These are phyloP conservation scores for Lordiphosa clarofinis DNA, from an alignment of 1,140 invertebrate genomes.

Conservation along the genomic window DNA sequence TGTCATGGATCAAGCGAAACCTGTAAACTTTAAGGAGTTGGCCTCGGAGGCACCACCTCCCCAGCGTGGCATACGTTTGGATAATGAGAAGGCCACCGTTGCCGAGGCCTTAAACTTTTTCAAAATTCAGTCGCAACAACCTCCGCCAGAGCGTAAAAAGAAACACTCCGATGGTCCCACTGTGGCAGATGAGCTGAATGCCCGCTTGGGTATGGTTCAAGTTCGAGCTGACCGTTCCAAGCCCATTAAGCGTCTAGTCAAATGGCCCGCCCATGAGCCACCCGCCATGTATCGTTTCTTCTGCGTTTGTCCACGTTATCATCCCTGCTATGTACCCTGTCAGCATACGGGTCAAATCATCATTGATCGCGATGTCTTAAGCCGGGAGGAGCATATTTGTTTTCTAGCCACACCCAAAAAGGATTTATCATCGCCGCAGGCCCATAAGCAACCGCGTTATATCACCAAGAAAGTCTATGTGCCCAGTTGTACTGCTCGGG, in stretches of 20 bases:
- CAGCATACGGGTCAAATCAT: slow-evolving; percentile 69
- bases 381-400: slow-evolving; percentile 65
- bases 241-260: slow-evolving; percentile 55
- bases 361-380: slow-evolving; percentile 70
- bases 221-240: slow-evolving; percentile 49
- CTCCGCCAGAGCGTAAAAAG: neutral
- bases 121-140: slow-evolving; percentile 17
- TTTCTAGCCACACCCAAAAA: slow-evolving; percentile 65
- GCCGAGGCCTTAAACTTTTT: slow-evolving; percentile 41
- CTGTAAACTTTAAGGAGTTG: slow-evolving; percentile 40
- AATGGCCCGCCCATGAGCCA: slow-evolving; percentile 31
- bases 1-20: slow-evolving; percentile 40
- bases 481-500: slow-evolving; percentile 59
- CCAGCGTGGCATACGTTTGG: slow-evolving; percentile 23
- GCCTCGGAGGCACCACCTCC: slow-evolving; percentile 29
- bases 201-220: slow-evolving; percentile 49
- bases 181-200: slow-evolving; percentile 64
- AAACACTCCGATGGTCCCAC: slow-evolving; percentile 31
- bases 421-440: slow-evolving; percentile 29
- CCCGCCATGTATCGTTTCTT: slow-evolving; percentile 49
- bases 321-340: slow-evolving; percentile 53
- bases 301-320: slow-evolving; percentile 62
- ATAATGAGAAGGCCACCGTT: slow-evolving; percentile 29
- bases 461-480: slow-evolving; percentile 55
- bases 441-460: slow-evolving; percentile 24